These are phyloP conservation scores for Bovichtus diacanthus DNA, from an alignment of 2,797 vertebrate species.

Conservation along the genomic window DNA sequence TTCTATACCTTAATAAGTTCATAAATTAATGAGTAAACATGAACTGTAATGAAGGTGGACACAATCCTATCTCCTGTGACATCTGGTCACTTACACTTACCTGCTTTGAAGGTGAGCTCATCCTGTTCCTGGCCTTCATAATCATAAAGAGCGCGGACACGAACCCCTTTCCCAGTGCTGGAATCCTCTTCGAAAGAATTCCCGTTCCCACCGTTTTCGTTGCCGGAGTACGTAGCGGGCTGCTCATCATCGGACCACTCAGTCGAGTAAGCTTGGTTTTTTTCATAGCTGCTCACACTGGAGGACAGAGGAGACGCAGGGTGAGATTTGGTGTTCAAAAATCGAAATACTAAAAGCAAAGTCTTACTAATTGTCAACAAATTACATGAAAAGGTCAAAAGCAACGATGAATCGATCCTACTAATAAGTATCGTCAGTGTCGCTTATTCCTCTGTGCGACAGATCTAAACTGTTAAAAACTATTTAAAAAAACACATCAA, in stretches of 20 bases:
- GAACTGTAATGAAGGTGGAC: background rate
- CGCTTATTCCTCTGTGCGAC: background rate
- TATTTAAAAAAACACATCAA: background rate
- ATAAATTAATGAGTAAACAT: background rate
- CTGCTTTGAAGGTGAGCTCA: slow-evolving; percentile 97
- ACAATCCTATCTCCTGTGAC: background rate
- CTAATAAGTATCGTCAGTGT: too few species aligned
- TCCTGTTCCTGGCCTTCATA: slow-evolving; percentile 98
- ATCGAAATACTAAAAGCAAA: background rate
- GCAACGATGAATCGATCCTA: background rate
- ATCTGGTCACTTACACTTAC: slow-evolving; percentile 68
- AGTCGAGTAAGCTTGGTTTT: slow-evolving; percentile 91
- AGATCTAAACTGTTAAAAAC: background rate
- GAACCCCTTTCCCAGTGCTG: slow-evolving; percentile 80
- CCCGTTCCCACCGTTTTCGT: slow-evolving; percentile 87
- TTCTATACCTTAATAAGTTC: background rate
- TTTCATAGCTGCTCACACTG: slow-evolving; percentile 97
- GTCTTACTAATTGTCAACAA: background rate
- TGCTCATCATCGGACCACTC: slow-evolving; percentile 98
- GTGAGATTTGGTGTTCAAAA: background rate
- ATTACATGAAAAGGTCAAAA: background rate
- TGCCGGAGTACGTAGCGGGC: slow-evolving; percentile 88
- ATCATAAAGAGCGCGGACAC: slow-evolving; percentile 96
- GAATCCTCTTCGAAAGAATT: slow-evolving; percentile 96
- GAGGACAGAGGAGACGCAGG: background rate